phyloP scores from a whole-genome alignment of 2,797 vertebrate species.

The Nannoperca obscura region DNA sequence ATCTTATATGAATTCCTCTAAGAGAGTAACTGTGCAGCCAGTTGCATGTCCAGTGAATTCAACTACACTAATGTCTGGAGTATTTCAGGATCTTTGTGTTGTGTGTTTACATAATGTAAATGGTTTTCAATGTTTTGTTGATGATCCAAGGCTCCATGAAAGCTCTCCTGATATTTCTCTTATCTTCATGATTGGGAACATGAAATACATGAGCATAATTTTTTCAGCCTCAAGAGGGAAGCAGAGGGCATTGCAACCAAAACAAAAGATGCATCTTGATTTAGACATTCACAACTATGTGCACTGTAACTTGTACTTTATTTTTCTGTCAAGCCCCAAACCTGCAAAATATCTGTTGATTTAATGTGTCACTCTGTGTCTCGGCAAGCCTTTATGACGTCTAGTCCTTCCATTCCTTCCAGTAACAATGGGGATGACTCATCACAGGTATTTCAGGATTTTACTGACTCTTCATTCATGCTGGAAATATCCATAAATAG shows the following conservation, averaged over 20 bases:
- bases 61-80: background rate
- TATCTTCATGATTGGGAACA: background rate
- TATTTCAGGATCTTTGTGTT: background rate
- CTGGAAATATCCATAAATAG: background rate
- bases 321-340: no score
- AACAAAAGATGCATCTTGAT: background rate
- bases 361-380: no score
- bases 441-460: conserved; percentile 21
- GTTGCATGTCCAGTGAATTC: no score
- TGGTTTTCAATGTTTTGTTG: background rate
- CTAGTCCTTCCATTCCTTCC: no score
- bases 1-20: background rate
- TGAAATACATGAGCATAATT: conserved; percentile 6
- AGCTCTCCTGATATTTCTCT: conserved; percentile 1
- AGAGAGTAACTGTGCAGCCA: background rate
- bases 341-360: no score
- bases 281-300: background rate
- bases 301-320: no score
- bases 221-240: conserved; percentile 63
- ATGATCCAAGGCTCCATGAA: background rate
- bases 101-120: background rate
- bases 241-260: conserved; percentile 47
- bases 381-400: no score
- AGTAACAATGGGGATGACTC: background rate
- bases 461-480: background rate